Base-by-base conservation (phyloP, 2,113 vertebrate genomes). In the Clupea harengus region DNA sequence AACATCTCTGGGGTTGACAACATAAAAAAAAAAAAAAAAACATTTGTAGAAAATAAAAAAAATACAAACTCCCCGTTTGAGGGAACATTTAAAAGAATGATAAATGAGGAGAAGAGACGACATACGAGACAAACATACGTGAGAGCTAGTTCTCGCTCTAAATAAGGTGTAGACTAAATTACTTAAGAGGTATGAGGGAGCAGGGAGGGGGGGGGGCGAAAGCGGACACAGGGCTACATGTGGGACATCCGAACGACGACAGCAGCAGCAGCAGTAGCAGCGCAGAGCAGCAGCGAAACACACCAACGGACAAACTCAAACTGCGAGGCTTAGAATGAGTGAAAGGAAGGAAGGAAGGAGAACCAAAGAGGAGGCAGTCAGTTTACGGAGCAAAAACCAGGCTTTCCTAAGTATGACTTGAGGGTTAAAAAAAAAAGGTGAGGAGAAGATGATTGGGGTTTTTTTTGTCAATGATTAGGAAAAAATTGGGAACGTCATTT, bases 251-350 rank as follows among this genome's bases (percentile, higher is more conserved):
- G 89, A 91, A 39, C 88, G 86, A 82, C 81, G 90, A 86, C 88
- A 91, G 89, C 88, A 92, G 92, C 91, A 93, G 92, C 91, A 94
- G 91, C 89, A 91, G 93, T 92, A 94, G 93, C 91, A 94, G 93
- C 93, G 94, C 83, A 92, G 91, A 91, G 91, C 91, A 94, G 92
- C 91, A 93, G 90, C 90, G 90, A 91, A 67, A 88, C 83, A 87
- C 52, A 85, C 60, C 87, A 82, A 87, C 57, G 84, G 44, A 78
- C 81, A 86, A 54, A 89, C 85, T 89, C 82, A 87, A 54, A 86
- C 87, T 47, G 84, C 49, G 67, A 60, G 39, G 18, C 28, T 32
- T 54, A 84, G 81, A 82, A 84, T 32, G 83, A 88, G 86, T 54
- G 85, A 87, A 20, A 32, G 84, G 64, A 81, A 75, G 72, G 52